Evolutionary conservation across 2,113 vertebrate species (phyloP), one percentile per base, ranked within the genome.

Genomic region (Pyrgilauda ruficollis): DNA sequence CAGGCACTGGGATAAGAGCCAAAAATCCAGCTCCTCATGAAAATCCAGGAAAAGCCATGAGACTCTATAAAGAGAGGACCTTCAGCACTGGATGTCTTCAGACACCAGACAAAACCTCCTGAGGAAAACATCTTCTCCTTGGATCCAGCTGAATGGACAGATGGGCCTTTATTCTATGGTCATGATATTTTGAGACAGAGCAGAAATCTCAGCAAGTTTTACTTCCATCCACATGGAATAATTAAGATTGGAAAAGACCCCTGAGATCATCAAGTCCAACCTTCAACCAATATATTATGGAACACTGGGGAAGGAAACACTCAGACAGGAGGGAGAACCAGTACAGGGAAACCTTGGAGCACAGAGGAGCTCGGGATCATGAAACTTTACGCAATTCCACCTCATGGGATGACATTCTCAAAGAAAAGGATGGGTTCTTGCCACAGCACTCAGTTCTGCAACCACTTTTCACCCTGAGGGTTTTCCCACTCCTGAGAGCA

Each of bases 341-440:
- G 30, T 9, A 43, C 27, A 56, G 31, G 30, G 28, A 80, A 89
- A 17, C 20, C 44, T 8, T 4, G 18, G 64, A 44, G 59, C 50
- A 56, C 23, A 47, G 20, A 15, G 6, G 19, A 28, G 7, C 22
- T 44, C 0, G 0, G 17, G 15, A 77, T 81, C 6, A 4, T 1
- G 4, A 39, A 73, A 50, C 13, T 49, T 70, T 2, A 18, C 22
- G 9, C 19, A 41, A 22, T 28, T 50, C 27, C 41, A 14, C 3
- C 10, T 55, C 30, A 4, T 11, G n/a, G 53, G 62, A 66, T 1
- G 0, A 16, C 9, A 28, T 46, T 43, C 13, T 10, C 21, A 30
- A 52, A 69, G 12, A 23, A 43, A 55, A 0, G 0, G 30, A 18
- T 3, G 1, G 1, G n/a, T 49, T 52, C 23, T n/a, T 84, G 35